Evolutionary conservation across 2,797 vertebrate genomes (phyloP), one percentile per base, ranked within the genome.

Genomic region (Crenuchus spilurus): DNA sequence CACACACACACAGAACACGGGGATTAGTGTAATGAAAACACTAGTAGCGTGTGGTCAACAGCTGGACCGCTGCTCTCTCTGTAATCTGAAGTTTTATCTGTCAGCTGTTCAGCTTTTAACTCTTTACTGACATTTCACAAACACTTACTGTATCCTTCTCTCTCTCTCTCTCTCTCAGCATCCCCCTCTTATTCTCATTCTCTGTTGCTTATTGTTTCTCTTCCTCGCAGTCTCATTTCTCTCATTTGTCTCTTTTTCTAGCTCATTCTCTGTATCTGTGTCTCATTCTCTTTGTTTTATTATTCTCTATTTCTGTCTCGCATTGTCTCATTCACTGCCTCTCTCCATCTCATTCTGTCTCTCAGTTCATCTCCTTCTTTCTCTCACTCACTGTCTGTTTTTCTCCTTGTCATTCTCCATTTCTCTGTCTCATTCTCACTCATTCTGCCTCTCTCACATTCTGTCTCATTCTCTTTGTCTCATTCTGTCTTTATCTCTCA

Each of bases 1-100:
- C 58, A 77, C 58, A 54, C 54, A 49, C 35, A 33, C 46, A 28
- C 31, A 44, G 16, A 58, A 55, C 73, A 62, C 3, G 68, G 72
- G 69, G 71, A 76, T 76, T 76, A 76, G 14, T 37, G 33, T 30
- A 41, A 55, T 28, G 41, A 64, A 70, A 49, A 70, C 51, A 49
- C 26, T 54, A 20, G 1, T 37, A 46, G 42, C 37, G 57, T 69
- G 55, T 37, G 73, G 73, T 24, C 55, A 75, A 75, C 73, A 76
- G 67, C 74, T 76, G 74, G 62, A 31, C 49, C 3, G 51, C 74
- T 44, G 58, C 49, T 52, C 48, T 62, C 31, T 26, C 33, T 14
- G 13, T 52, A 74, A 74, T 76, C 74, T 61, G 35, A 49, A 30
- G 54, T 58, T 57, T 70, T 48, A 67, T 18, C 20, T 28, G 2